Evolutionary conservation across 2,888 invertebrate genomes (phyloP), one percentile per base, ranked within the genome.

Genomic region (Apantesis nais): DNA sequence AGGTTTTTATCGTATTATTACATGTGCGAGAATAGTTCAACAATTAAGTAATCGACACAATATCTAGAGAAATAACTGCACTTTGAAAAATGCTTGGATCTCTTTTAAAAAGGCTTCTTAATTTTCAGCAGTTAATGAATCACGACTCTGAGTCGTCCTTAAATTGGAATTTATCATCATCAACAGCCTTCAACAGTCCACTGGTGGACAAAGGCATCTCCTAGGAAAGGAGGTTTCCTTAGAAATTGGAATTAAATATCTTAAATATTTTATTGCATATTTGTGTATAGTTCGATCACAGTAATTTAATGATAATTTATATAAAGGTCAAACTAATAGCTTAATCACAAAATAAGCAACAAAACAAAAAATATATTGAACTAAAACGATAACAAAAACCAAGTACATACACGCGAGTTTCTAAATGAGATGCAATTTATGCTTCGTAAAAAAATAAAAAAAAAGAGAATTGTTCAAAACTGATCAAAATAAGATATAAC

Each of bases 321-420:
- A 78, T 78, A 79, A 78, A 74, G 74, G 72, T 79, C 78, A 68
- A 82, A 84, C 74, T 79, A 80, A 81, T 78, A 81, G 78, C 83
- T 82, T 85, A 86, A 82, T 83, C 85, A 86, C 85, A 86, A 88
- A 87, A 88, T 84, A 89, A 88, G 91, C 90, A 93, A 92, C 92
- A 89, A 89, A 89, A 89, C 87, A 90, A 87, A 88, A 84, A 83
- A 84, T 85, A 82, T 83, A 85, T 78, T 83, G 80, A 91, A 90
- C 88, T 91, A 91, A 88, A 92, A 92, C 88, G 83, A 89, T 88
- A 93, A 92, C 90, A 91, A 90, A 88, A 87, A 86, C 84, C 79
- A 89, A 91, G 88, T 90, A 91, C 88, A 85, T 85, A 85, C 81
- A 88, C 86, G 91, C 80, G 90, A 91, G 91, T 91, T 90, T 89